Percentiles rank a stretch among this genome's conserved stretches.
Conservation (phyloP, 2,113 vertebrate species). For the Oryzias woworae region DNA sequence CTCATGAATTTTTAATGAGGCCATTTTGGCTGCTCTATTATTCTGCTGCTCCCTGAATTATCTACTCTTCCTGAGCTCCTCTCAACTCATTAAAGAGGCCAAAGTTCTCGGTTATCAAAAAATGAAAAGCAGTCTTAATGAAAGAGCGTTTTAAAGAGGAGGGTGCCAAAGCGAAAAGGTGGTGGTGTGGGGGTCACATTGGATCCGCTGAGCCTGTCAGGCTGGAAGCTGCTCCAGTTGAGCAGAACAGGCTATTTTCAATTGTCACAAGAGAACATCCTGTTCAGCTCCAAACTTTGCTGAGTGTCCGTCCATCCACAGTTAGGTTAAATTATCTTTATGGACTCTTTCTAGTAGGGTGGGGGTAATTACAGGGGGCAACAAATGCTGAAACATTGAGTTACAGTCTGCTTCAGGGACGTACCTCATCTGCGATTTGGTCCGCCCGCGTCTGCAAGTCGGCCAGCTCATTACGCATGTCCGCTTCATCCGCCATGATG, state of each 20-base stretch:
- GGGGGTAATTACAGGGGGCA: too few species aligned
- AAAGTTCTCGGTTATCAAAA: constrained; percentile 39
- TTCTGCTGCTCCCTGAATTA: constrained; percentile 61
- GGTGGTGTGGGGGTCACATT: constrained; percentile 14
- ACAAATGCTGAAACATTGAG: too few species aligned
- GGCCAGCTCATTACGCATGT: constrained; percentile 97
- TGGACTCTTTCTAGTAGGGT: too few species aligned
- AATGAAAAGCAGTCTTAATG: constrained; percentile 27
- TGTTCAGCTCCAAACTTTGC: background rate
- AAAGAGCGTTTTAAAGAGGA: constrained; percentile 25
- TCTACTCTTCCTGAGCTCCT: constrained; percentile 57
- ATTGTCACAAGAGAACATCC: constrained; percentile 32
- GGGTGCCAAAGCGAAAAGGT: constrained; percentile 10
- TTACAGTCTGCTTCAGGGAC: background rate
- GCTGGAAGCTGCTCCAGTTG: constrained; percentile 18
- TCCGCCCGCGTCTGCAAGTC: constrained; percentile 96
- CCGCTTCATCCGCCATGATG: constrained; percentile 91
- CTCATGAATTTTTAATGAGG: constrained; percentile 75
- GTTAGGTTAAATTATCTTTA: too few species aligned
- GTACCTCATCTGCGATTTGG: constrained; percentile 94
- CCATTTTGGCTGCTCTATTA: constrained; percentile 69
- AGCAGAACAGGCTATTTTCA: constrained; percentile 26
- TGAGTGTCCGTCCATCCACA: too few species aligned
- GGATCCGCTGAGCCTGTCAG: constrained; percentile 16
- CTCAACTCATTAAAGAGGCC: constrained; percentile 56